Evolutionary conservation across 2,888 invertebrate species (phyloP).

Genomic region (Abrostola triplasia): DNA sequence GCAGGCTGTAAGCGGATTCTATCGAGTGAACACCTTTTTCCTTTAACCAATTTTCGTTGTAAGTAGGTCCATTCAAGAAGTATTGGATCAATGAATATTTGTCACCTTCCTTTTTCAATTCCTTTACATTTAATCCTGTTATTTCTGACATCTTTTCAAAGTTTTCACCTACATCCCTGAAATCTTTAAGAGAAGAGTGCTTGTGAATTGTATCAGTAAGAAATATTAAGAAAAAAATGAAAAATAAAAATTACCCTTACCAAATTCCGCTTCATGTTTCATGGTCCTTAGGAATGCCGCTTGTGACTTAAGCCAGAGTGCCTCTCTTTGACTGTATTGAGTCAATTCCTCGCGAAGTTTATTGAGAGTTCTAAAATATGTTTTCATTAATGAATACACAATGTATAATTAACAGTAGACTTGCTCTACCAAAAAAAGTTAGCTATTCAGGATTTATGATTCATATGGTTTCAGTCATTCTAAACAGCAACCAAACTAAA

Average conservation of each 20-base stretch:
- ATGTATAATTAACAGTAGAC: not conserved
- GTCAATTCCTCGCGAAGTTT: slow-evolving; percentile 67
- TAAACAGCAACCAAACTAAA: not conserved
- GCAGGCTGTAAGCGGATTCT: slow-evolving; percentile 70
- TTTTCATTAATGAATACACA: not conserved
- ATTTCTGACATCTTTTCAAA: slow-evolving; percentile 73
- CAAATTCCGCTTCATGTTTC: slow-evolving; percentile 73
- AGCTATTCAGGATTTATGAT: no score
- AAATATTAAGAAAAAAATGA: not conserved
- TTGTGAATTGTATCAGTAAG: not conserved
- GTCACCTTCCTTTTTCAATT: slow-evolving; percentile 71
- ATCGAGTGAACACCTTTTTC: slow-evolving; percentile 69
- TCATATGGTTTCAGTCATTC: not conserved
- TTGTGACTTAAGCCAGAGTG: slow-evolving; percentile 74
- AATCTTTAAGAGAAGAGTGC: slow-evolving; percentile 60
- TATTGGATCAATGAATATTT: slow-evolving; percentile 73
- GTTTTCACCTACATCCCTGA: slow-evolving; percentile 67
- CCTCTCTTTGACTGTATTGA: slow-evolving; percentile 67
- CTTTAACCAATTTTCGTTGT: slow-evolving; percentile 67
- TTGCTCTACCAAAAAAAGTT: no score
- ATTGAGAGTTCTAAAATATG: slow-evolving; percentile 67
- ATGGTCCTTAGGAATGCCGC: slow-evolving; percentile 75
- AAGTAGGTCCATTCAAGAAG: slow-evolving; percentile 73
- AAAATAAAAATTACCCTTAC: slow-evolving; percentile 56
- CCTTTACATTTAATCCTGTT: slow-evolving; percentile 74